Conservation (phyloP, 2,888 invertebrate species). For the Limnephilus auricula region DNA sequence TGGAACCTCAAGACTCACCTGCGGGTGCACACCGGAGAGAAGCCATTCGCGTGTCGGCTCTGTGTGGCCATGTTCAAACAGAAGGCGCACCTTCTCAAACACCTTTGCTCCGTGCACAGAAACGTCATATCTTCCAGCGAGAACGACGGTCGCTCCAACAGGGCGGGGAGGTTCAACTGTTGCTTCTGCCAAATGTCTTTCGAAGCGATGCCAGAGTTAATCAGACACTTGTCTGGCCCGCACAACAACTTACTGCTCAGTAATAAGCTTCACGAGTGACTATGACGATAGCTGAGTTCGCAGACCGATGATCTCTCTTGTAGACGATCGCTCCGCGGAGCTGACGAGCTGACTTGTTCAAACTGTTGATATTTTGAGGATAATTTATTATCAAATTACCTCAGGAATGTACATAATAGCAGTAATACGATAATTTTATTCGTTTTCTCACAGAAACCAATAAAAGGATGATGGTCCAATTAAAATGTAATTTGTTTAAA, state of each 20-base stretch:
- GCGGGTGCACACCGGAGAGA: slow-evolving; percentile 92
- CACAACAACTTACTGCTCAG: slow-evolving; percentile 92
- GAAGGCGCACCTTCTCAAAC: slow-evolving; percentile 91
- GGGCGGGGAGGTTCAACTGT: slow-evolving; percentile 86
- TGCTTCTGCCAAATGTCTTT: slow-evolving; percentile 93
- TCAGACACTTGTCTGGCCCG: slow-evolving; percentile 91
- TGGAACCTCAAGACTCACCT: slow-evolving; percentile 95
- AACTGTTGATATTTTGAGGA: slow-evolving; percentile 66
- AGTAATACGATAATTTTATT: slow-evolving; percentile 59
- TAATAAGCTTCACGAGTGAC: slow-evolving; percentile 90
- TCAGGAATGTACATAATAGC: slow-evolving; percentile 60
- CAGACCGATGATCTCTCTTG: slow-evolving; percentile 57
- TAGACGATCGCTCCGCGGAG: slow-evolving; percentile 58
- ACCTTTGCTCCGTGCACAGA: slow-evolving; percentile 92
- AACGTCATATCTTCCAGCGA: slow-evolving; percentile 92
- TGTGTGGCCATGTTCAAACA: slow-evolving; percentile 96
- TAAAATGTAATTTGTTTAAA: slow-evolving; percentile 79
- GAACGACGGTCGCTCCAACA: slow-evolving; percentile 81
- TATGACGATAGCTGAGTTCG: background rate
- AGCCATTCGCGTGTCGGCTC: slow-evolving; percentile 91
- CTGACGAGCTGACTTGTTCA: slow-evolving; percentile 65
- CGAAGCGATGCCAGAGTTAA: slow-evolving; percentile 91
- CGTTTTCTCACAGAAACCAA: slow-evolving; percentile 56
- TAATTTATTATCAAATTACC: slow-evolving; percentile 62
- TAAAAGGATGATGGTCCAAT: slow-evolving; percentile 71